Evolutionary conservation across 1,140 invertebrate genomes (phyloP).

Genomic region (Rhyzopertha dominica): DNA sequence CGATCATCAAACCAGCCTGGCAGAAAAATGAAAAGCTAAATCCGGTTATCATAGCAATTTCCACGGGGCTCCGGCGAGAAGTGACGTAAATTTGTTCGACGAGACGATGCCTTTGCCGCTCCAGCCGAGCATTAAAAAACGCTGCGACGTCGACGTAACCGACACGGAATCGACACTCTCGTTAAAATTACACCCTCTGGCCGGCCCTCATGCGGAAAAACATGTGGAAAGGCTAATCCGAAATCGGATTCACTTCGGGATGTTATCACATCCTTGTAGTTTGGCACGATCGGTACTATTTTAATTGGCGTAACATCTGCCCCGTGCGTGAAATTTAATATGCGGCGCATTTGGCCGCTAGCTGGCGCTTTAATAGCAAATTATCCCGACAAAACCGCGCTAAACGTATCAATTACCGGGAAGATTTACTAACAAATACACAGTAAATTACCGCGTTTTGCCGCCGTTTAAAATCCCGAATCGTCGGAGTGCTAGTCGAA

Average conservation of each 20-base stretch:
- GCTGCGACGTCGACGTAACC: constrained; percentile 11
- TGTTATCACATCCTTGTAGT: no score
- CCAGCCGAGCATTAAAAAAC: constrained; percentile 24
- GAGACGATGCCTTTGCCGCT: constrained; percentile 23
- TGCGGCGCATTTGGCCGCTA: constrained; percentile 11
- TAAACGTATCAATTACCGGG: constrained; percentile 7
- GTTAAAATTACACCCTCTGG: constrained; percentile 1
- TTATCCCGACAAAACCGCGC: not conserved
- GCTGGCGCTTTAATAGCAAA: no score
- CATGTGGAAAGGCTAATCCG: constrained; percentile 5
- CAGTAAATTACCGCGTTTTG: not conserved
- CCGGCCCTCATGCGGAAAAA: constrained; percentile 4
- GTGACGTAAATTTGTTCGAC: constrained; percentile 28
- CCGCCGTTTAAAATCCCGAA: not conserved
- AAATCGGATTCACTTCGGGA: constrained; percentile 5
- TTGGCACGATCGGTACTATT: no score
- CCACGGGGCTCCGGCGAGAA: constrained; percentile 35
- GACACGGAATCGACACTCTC: not conserved
- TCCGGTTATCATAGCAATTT: constrained; percentile 49
- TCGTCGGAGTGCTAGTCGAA: no score
- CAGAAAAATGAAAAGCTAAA: constrained; percentile 51
- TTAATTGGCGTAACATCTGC: constrained; percentile 11
- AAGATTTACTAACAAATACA: constrained; percentile 13
- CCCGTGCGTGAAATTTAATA: constrained; percentile 11
- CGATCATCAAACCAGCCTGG: constrained; percentile 46